Evolutionary conservation across 2,113 vertebrate genomes (phyloP), one percentile per base, ranked within the genome.

Genomic region (Mobula hypostoma): DNA sequence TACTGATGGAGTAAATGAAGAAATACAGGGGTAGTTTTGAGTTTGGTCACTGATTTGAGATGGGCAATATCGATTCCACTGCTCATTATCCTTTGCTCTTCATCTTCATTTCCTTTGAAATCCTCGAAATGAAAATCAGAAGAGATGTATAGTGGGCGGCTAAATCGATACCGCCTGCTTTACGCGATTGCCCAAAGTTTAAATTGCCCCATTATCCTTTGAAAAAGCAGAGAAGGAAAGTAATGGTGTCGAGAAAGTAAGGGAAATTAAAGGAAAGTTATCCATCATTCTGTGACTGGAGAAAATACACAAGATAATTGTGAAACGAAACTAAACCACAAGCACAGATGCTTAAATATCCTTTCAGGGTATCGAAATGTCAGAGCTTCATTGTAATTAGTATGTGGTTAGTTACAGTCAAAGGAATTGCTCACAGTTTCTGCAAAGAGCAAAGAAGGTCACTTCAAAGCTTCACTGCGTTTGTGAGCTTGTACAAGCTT

Each of bases 21-120:
- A 90, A 90, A 90, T 68, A 90, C 40, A 32, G 61, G 58, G 29
- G 56, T 58, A 85, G 63, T 68, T 61, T 66, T 61, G 48, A n/a
- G 14, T 90, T 90, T 85, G 8, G 82, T 8, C 15, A n/a, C 19
- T 87, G 12, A 58, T 66, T n/a, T 66, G 29, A 36, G 17, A 79
- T 79, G 77, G 77, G 77, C n/a, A 36, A 79, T 36, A 36, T 79
- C n/a, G 77, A 79, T 79, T 79, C 77, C 32, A 15, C 77, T 4
- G 8, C 77, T 36, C 77, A 36, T 36, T 36, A 36, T 36, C n/a
- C 77, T 14, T 79, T 36, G n/a, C 77, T n/a, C 77, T 36, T n/a
- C 9, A 79, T 79, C 32, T 79, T 79, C 77, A 79, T 79, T 79
- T 79, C 77, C 77, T 79, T 79, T 90, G 85, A 90, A 90, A 68